Evolutionary conservation across 2,888 invertebrate genomes (phyloP).

Genomic region (Thecocarcelia acutangulata): DNA sequence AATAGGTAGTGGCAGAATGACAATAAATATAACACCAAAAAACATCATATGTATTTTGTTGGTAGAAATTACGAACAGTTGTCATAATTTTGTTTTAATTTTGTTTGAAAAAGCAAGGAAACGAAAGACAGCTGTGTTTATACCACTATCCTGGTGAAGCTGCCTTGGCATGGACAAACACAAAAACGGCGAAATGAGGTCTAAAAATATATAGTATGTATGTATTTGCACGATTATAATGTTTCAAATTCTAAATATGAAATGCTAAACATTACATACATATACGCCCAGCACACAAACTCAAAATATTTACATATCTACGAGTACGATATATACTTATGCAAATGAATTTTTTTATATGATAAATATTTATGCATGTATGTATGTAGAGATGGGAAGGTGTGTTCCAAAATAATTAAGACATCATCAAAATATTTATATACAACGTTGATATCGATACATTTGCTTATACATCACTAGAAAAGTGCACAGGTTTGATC

Average conservation of each 20-base stretch:
- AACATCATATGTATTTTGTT: too few relatives aligned
- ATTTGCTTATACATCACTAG: slow-evolving; percentile 37
- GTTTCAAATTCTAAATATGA: slow-evolving; percentile 17
- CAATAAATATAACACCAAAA: too few relatives aligned
- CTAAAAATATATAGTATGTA: background rate
- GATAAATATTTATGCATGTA: background rate
- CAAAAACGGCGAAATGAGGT: slow-evolving; percentile 34
- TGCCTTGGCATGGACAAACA: too few relatives aligned
- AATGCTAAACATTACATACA: slow-evolving; percentile 12
- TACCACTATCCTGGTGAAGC: too few relatives aligned
- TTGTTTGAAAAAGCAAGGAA: too few relatives aligned
- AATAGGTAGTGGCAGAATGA: too few relatives aligned
- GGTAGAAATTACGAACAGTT: too few relatives aligned
- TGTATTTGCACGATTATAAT: background rate
- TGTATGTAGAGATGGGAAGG: background rate
- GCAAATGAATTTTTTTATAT: slow-evolving; percentile 8
- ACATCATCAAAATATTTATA: slow-evolving; percentile 31
- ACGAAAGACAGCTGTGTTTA: too few relatives aligned
- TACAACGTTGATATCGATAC: slow-evolving; percentile 40
- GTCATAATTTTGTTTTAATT: too few relatives aligned
- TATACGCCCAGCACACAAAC: slow-evolving; percentile 38
- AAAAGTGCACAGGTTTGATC: slow-evolving; percentile 23
- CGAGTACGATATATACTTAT: too few relatives aligned
- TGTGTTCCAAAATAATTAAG: slow-evolving; percentile 29
- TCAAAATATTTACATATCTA: slow-evolving; percentile 11